phyloP scores from a whole-genome alignment of 2,888 invertebrate genomes.

The Tribolium freemani region DNA sequence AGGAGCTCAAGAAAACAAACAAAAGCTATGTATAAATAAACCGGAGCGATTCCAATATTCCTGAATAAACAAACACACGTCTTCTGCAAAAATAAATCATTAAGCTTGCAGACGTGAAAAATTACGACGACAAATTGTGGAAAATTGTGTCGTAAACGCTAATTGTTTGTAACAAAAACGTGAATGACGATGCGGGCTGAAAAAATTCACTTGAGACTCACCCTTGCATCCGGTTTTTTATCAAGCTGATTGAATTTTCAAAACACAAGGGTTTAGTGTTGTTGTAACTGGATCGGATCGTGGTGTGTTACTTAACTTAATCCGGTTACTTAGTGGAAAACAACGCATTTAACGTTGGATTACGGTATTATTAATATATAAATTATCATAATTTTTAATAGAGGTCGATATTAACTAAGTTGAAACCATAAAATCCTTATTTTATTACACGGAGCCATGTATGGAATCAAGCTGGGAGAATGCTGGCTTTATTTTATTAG shows the following conservation, averaged over 20 bases:
- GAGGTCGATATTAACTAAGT: slow-evolving; percentile 52
- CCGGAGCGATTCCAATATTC: slow-evolving; percentile 41
- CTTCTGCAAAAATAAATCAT: slow-evolving; percentile 61
- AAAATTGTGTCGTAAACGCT: slow-evolving; percentile 6
- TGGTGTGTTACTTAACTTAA: slow-evolving; percentile 18
- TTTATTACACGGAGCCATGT: slow-evolving; percentile 59
- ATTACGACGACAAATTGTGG: slow-evolving; percentile 12
- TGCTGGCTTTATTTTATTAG: slow-evolving; percentile 62
- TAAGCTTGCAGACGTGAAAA: slow-evolving; percentile 47
- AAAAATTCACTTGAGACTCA: slow-evolving; percentile 14
- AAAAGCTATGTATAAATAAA: slow-evolving; percentile 42
- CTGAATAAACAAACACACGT: slow-evolving; percentile 56
- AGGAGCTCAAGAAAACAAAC: slow-evolving; percentile 42
- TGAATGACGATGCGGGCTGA: slow-evolving; percentile 14
- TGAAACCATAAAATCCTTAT: slow-evolving; percentile 58
- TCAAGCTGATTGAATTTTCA: neutral
- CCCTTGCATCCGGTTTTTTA: slow-evolving; percentile 49
- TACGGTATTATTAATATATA: slow-evolving; percentile 49
- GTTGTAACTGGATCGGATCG: neutral
- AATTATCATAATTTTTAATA: slow-evolving; percentile 54
- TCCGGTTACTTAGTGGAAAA: slow-evolving; percentile 44
- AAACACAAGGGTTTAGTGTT: neutral
- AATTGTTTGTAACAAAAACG: slow-evolving; percentile 14
- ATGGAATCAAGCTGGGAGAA: slow-evolving; percentile 63
- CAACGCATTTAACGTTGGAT: slow-evolving; percentile 48